Evolutionary conservation across 2,888 invertebrate genomes (phyloP), one percentile per base, ranked within the genome.

Genomic region (Spodoptera exigua): DNA sequence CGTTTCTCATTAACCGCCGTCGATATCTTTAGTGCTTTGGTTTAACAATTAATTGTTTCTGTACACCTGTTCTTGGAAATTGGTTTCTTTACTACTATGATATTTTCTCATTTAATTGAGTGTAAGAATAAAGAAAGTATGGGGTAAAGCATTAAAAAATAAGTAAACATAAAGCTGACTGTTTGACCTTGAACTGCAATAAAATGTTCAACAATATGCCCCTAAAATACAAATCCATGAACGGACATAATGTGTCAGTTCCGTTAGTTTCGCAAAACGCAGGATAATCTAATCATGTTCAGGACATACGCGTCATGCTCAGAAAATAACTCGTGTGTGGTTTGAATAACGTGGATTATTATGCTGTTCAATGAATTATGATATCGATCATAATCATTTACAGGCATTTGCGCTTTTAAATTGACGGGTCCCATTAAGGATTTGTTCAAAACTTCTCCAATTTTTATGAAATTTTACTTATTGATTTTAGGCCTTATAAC

Each of bases 201-300:
- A n/a, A 53, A 37, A 37, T 51, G 7, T 40, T 34, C 36, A 17
- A 13, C 21, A 34, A n/a, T 47, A 11, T 69, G 47, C 35, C 53
- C 49, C 53, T 47, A 52, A 71, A 65, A 59, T 49, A 46, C 39
- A 61, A 59, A 59, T 56, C 51, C 45, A 61, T 43, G 56, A 45
- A 34, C 46, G 51, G 56, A 36, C 47, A 47, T 70, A 70, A 67
- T 66, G 48, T 62, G 61, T 55, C 46, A 62, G 67, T 64, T 71
- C 71, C 66, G 64, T 56, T 63, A 69, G 62, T 71, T 72, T 66
- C 59, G 58, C 59, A 78, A 70, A 68, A 70, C 81, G 70, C 77
- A 73, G 85, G 84, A 85, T 88, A 86, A 86, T 84, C 84, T 84
- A 87, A 89, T 88, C 87, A 71, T 70, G 52, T 59, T 69, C 84